These are phyloP conservation scores for Coracias cyanogaster DNA, from an alignment of 2,797 vertebrate species.

Conservation along the genomic window DNA sequence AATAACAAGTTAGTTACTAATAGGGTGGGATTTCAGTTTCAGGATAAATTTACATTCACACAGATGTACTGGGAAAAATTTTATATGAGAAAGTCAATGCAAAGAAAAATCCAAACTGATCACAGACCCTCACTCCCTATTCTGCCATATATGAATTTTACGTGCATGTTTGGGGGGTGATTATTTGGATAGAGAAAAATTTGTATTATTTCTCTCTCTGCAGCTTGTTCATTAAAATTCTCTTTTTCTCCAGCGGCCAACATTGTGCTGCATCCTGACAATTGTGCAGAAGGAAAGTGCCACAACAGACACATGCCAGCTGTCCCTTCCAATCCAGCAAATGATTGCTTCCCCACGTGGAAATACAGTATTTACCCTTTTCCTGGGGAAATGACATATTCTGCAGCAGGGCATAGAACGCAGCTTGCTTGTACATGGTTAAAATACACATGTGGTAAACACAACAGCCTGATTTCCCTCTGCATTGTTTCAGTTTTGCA, in stretches of 20 bases:
- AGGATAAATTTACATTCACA: slow-evolving; percentile 21
- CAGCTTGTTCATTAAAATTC: slow-evolving; percentile 68
- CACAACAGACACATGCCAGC: slow-evolving; percentile 46
- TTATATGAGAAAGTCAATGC: background rate
- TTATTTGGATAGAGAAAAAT: slow-evolving; percentile 32
- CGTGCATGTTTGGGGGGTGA: slow-evolving; percentile 14
- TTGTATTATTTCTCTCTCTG: slow-evolving; percentile 54
- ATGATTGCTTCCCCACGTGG: background rate
- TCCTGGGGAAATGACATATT: slow-evolving; percentile 37
- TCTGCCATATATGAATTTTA: slow-evolving; percentile 42
- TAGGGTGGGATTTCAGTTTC: background rate
- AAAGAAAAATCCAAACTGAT: slow-evolving; percentile 12
- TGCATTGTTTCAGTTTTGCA: background rate
- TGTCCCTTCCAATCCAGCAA: slow-evolving; percentile 41
- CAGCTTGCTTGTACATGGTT: background rate
- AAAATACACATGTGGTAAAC: background rate
- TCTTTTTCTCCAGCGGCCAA: slow-evolving; percentile 35
- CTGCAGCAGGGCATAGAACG: background rate
- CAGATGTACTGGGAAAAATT: background rate
- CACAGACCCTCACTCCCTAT: background rate
- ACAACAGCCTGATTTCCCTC: background rate
- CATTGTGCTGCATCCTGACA: slow-evolving; percentile 38
- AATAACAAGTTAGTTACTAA: background rate
- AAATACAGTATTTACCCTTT: slow-evolving; percentile 16
- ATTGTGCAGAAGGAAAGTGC: background rate